phyloP scores from a whole-genome alignment of 1,140 invertebrate species.

The Phortica variegata region DNA sequence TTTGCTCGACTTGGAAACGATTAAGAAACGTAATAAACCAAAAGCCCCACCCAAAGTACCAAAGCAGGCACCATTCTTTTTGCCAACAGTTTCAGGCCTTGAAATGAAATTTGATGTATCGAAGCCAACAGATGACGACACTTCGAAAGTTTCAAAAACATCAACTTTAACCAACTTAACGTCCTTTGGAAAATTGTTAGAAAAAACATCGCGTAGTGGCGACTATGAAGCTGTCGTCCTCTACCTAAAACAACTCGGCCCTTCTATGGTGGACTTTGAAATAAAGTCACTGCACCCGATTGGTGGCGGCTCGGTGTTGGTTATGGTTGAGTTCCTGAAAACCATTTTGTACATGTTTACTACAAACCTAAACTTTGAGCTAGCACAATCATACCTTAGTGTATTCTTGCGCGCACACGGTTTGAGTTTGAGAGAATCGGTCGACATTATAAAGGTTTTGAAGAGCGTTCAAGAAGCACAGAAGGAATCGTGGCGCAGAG shows the following conservation, averaged over 20 bases:
- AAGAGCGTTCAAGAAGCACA: constrained; percentile 64
- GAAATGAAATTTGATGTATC: constrained; percentile 79
- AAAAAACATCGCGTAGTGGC: constrained; percentile 50
- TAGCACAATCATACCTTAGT: constrained; percentile 88
- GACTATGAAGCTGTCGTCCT: constrained; percentile 65
- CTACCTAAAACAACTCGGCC: constrained; percentile 78
- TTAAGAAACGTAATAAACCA: constrained; percentile 90
- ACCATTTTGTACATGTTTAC: constrained; percentile 73
- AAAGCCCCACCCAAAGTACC: constrained; percentile 77
- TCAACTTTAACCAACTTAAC: constrained; percentile 66
- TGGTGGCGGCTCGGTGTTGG: constrained; percentile 65
- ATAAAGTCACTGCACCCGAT: constrained; percentile 77
- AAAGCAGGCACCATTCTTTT: constrained; percentile 90
- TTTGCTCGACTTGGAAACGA: constrained; percentile 84
- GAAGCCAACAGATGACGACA: constrained; percentile 54
- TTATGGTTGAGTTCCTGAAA: constrained; percentile 79
- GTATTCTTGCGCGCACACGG: constrained; percentile 88
- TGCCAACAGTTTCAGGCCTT: constrained; percentile 85
- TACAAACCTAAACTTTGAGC: constrained; percentile 83
- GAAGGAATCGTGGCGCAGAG: constrained; percentile 64
- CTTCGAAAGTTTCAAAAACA: constrained; percentile 61
- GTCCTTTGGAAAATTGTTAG: constrained; percentile 66
- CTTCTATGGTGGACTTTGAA: constrained; percentile 88
- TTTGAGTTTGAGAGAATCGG: constrained; percentile 62
- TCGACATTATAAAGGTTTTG: constrained; percentile 62